These are phyloP conservation scores for Upupa epops DNA, from an alignment of 2,113 vertebrate species.

Conservation along the genomic window DNA sequence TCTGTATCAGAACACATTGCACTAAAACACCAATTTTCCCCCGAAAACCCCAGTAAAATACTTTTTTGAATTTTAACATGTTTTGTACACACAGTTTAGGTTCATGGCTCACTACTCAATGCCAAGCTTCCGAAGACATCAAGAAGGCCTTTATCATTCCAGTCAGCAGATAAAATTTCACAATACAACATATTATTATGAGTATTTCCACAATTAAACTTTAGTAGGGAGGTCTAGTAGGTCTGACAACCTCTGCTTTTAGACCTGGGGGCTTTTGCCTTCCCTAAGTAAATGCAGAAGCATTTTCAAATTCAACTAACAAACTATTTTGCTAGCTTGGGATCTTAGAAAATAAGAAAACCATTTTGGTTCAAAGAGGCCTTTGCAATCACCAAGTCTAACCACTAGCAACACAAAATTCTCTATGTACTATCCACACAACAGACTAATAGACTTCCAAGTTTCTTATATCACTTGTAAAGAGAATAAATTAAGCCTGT, in stretches of 20 bases:
- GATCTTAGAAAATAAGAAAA: background rate
- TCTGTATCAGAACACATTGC: background rate
- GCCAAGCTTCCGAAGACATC: background rate
- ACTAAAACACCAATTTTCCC: no score
- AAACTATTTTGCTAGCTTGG: background rate
- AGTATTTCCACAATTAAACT: background rate
- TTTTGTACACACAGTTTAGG: background rate
- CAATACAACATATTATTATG: background rate
- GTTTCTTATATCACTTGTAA: background rate
- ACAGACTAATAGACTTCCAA: background rate
- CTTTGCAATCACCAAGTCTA: background rate
- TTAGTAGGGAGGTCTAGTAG: background rate
- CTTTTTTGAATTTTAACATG: background rate
- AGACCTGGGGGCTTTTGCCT: background rate
- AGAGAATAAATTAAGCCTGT: background rate
- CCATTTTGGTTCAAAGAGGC: no score
- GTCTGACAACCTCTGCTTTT: background rate
- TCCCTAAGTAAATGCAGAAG: background rate
- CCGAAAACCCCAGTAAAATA: background rate
- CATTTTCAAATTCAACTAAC: background rate
- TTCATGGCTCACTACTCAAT: background rate
- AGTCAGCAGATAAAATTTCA: background rate
- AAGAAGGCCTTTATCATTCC: background rate
- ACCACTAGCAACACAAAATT: background rate
- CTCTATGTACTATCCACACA: background rate